Evolutionary conservation across 2,888 invertebrate species (phyloP).

Genomic region (Allolobophora icterica): DNA sequence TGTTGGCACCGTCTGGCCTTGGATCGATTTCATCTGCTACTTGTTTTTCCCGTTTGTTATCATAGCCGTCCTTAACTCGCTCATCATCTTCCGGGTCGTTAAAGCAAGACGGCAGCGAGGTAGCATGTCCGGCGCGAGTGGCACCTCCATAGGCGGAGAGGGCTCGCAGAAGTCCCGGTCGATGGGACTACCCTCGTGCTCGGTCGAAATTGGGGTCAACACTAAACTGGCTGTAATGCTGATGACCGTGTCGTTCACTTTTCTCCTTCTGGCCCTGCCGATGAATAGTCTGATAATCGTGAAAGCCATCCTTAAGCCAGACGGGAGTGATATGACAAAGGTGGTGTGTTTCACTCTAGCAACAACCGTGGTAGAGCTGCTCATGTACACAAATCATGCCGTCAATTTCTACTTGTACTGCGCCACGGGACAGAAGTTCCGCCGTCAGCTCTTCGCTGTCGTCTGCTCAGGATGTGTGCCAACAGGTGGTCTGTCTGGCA

Average conservation of each 20-base stretch:
- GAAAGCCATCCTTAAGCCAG: neutral
- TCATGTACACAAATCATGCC: conserved; percentile 22
- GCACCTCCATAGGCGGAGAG: neutral
- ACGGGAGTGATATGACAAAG: neutral
- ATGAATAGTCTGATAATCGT: neutral
- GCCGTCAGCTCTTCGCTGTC: neutral
- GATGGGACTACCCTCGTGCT: neutral
- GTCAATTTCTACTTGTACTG: conserved; percentile 26
- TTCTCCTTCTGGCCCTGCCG: neutral
- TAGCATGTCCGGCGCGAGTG: neutral
- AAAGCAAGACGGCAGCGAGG: neutral
- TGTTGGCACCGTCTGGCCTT: conserved; percentile 29
- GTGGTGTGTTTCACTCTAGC: neutral
- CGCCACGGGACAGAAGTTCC: conserved; percentile 24
- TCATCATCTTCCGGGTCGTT: conserved; percentile 22
- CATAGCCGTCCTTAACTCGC: conserved; percentile 35
- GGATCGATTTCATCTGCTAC: conserved; percentile 35
- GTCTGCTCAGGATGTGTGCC: neutral
- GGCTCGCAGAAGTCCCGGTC: neutral
- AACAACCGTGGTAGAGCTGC: neutral
- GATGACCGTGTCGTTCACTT: neutral
- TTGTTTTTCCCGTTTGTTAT: conserved; percentile 32
- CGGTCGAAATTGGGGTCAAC: neutral
- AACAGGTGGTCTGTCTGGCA: neutral
- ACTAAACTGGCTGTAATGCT: neutral